Evolutionary conservation across 1,140 invertebrate species (phyloP), one percentile per base, ranked within the genome.

Genomic region (Periplaneta americana): DNA sequence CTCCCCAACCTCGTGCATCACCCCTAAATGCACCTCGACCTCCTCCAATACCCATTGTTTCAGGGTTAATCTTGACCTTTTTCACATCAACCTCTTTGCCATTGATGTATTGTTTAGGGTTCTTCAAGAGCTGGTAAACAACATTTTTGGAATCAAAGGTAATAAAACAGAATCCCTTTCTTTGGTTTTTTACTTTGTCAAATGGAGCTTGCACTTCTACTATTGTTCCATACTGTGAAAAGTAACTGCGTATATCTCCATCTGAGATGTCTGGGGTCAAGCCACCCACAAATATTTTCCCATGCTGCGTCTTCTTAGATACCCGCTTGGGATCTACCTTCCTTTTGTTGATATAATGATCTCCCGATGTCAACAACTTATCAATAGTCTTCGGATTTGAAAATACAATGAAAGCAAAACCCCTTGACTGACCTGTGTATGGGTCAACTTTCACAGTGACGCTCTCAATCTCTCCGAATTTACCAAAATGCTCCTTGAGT

Each of bases 371-470:
- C 28, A 92, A 85, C 17, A 92, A 87, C 86, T 92, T 91, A 83
- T 93, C 92, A 79, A 94, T 90, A 74, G 91, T 88, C 83, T 92
- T 91, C 31, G 92, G 88, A 84, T 88, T 88, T 76, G 91, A 89
- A 86, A 94, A 94, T 57, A 93, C 92, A 84, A 94, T 91, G 86
- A 95, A 95, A 32, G 92, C 93, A 86, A 94, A 94, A 15, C 93
- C 93, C 85, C 93, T 87, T 6, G 92, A 92, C 81, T 92, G 86
- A 37, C 92, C 92, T 81, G 92, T 93, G 79, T 90, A 90, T 0
- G 91, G 91, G 84, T 93, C 92, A 81, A 91, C 92, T 85, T 93
- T 93, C n/a, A 93, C 90, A 80, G 90, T 90, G 74, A 93, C 89
- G 84, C 92, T 92, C 83, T 92, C 91, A 75, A 93, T 92, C 76